phyloP scores from a whole-genome alignment of 2,797 vertebrate genomes.

The Myotis vivesi region DNA sequence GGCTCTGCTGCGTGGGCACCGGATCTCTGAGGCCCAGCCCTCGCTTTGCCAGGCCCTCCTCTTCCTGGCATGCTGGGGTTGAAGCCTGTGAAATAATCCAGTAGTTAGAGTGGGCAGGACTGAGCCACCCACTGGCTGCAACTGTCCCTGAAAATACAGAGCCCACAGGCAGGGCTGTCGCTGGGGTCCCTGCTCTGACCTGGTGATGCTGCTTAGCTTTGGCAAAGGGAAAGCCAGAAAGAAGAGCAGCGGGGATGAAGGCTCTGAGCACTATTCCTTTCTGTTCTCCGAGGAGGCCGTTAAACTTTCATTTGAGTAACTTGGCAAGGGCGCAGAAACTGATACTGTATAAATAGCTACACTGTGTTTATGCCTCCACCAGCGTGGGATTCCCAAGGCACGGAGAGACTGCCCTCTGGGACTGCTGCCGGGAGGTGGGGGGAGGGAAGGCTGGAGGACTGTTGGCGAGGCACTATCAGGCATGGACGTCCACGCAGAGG shows the following conservation, averaged over 20 bases:
- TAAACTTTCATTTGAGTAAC: background rate
- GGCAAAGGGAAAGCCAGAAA: background rate
- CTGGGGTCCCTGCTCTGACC: background rate
- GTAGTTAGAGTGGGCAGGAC: background rate
- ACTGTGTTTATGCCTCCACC: conserved; percentile 1
- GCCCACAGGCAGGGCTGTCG: background rate
- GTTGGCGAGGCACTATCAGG: background rate
- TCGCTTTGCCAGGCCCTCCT: background rate
- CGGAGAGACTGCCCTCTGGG: conserved; percentile 27
- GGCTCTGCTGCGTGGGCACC: background rate
- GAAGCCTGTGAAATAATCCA: background rate
- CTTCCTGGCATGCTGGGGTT: background rate
- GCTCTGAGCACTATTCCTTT: background rate
- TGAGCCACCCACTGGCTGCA: background rate
- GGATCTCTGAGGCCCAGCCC: background rate
- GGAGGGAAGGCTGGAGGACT: background rate
- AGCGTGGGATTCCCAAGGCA: background rate
- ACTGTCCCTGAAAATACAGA: background rate
- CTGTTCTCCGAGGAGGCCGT: background rate
- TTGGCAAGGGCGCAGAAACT: conserved; percentile 14
- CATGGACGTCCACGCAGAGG: background rate
- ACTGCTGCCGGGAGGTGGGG: background rate
- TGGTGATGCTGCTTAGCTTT: background rate
- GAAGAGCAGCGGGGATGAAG: background rate
- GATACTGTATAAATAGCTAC: conserved; percentile 17